Conservation (phyloP, 2,888 invertebrate genomes). For the Phengaris alcon region DNA sequence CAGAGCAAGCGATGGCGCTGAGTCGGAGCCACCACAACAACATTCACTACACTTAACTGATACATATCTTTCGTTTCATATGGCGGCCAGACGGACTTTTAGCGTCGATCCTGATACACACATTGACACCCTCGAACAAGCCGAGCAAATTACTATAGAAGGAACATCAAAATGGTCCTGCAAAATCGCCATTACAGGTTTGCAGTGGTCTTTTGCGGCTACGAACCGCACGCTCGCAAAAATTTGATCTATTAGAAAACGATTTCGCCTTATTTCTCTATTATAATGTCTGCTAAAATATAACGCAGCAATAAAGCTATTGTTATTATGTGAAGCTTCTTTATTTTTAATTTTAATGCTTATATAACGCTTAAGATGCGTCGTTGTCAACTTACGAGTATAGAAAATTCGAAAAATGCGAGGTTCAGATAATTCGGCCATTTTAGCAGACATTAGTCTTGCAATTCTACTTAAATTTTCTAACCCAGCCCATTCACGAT, state of each 20-base stretch:
- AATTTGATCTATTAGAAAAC: constrained; percentile 76
- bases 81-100: constrained; percentile 92
- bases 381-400: background rate
- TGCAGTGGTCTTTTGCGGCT: constrained; percentile 79
- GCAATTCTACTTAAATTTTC: constrained; percentile 67
- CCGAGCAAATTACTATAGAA: constrained; percentile 98
- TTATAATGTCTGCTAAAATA: constrained; percentile 65
- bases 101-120: constrained; percentile 98
- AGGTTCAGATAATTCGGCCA: constrained; percentile 27
- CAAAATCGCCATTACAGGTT: constrained; percentile 99
- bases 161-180: constrained; percentile 99
- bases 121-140: constrained; percentile 98
- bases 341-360: constrained; percentile 2
- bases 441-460: constrained; percentile 64
- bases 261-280: constrained; percentile 72
- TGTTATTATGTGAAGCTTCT: constrained; percentile 16
- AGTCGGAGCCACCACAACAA: constrained; percentile 46
- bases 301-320: constrained; percentile 9
- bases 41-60: constrained; percentile 66
- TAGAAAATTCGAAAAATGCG: background rate
- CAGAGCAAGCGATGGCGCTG: constrained; percentile 40
- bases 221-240: constrained; percentile 75
- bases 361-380: background rate
- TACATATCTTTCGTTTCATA: constrained; percentile 75
- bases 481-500: constrained; percentile 69